These are phyloP conservation scores for Lynx canadensis DNA, from an alignment of 2,113 vertebrate species.

Conservation along the genomic window DNA sequence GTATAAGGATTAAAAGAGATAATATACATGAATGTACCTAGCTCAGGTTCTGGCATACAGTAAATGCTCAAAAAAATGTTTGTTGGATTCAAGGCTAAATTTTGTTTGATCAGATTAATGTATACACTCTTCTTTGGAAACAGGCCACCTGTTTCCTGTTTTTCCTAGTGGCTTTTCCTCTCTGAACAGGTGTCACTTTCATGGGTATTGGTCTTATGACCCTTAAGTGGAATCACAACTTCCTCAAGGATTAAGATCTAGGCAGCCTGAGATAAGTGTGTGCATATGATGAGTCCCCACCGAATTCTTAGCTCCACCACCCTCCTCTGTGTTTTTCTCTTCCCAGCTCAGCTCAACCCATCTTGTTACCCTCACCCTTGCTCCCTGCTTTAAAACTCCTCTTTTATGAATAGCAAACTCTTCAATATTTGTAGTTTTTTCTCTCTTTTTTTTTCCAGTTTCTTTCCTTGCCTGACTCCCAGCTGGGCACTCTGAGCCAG, in stretches of 20 bases:
- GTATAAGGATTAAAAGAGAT: slow-evolving; percentile 6
- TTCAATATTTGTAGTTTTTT: neutral
- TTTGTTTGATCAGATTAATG: neutral
- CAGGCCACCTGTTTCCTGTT: slow-evolving; percentile 71
- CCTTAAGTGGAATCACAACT: neutral
- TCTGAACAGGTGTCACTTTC: slow-evolving; percentile 53
- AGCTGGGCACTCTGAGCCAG: neutral
- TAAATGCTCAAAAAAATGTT: neutral
- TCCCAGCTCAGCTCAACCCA: neutral
- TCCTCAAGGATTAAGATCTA: neutral
- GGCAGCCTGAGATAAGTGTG: neutral
- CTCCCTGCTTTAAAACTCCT: neutral
- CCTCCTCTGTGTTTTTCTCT: neutral
- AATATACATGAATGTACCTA: neutral
- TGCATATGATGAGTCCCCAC: too few species aligned
- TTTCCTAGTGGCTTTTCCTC: slow-evolving; percentile 50
- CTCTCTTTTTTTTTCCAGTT: neutral
- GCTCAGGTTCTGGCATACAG: neutral
- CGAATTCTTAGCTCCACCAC: neutral
- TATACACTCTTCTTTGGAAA: slow-evolving; percentile 15
- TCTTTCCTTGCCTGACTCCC: neutral
- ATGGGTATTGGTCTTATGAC: neutral
- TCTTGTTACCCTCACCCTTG: neutral
- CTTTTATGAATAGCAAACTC: neutral
- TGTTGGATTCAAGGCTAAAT: neutral